Percentiles rank a stretch among this genome's conserved stretches.
Evolutionary conservation across 1,140 invertebrate species (phyloP).

Genomic region (Drosophila rufa): DNA sequence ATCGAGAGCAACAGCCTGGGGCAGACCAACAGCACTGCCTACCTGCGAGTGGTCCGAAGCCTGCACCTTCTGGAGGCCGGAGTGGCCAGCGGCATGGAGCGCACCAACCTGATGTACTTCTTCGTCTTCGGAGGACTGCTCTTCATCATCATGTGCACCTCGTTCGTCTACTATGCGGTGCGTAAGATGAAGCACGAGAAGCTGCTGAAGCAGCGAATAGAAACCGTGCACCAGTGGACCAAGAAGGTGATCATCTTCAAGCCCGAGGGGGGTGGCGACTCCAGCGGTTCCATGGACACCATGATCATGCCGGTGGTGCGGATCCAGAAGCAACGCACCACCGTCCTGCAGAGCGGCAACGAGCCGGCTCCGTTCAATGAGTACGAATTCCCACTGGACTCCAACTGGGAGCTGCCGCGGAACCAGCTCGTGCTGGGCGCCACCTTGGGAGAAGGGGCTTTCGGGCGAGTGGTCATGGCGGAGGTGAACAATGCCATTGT

Average conservation of each 20-base stretch:
- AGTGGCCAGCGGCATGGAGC: constrained; percentile 37
- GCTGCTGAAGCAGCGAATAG: constrained; percentile 91
- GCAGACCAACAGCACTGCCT: constrained; percentile 91
- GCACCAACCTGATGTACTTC: constrained; percentile 25
- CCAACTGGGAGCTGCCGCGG: constrained; percentile 95
- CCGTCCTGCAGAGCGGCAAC: constrained; percentile 87
- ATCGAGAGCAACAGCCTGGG: constrained; percentile 94
- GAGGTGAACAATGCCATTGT: constrained; percentile 94
- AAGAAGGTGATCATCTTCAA: constrained; percentile 96
- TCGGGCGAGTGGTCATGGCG: constrained; percentile 96
- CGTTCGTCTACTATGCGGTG: constrained; percentile 86
- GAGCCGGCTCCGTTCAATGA: constrained; percentile 91
- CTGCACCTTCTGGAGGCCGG: constrained; percentile 37
- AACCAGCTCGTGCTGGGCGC: constrained; percentile 91
- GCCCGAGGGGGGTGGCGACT: constrained; percentile 87
- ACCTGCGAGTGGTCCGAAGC: constrained; percentile 92
- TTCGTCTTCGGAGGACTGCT: constrained; percentile 36
- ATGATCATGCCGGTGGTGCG: constrained; percentile 93
- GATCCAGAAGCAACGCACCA: constrained; percentile 93
- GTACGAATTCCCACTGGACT: constrained; percentile 96
- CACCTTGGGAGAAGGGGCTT: constrained; percentile 96
- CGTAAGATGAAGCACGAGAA: constrained; percentile 86
- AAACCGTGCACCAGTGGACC: constrained; percentile 93
- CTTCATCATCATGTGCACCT: constrained; percentile 51
- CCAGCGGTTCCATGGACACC: constrained; percentile 86